Conservation (phyloP, 2,888 invertebrate genomes). For the Heteromurus nitidus region DNA sequence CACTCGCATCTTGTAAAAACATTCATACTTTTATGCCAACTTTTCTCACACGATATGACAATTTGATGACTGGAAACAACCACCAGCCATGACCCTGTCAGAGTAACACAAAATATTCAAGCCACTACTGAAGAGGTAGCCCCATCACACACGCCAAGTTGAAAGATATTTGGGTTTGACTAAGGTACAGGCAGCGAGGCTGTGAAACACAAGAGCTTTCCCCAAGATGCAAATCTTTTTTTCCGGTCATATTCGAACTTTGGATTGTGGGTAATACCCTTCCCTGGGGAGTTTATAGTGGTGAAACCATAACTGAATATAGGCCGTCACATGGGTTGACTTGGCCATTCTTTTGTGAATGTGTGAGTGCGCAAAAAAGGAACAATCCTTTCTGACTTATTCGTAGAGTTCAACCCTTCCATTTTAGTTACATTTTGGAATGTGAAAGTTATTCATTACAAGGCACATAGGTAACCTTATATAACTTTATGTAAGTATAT, state of each 20-base stretch:
- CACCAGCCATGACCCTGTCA: constrained; percentile 13
- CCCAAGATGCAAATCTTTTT: constrained; percentile 15
- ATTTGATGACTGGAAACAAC: constrained; percentile 26
- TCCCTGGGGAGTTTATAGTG: constrained; percentile 2
- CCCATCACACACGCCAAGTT: background rate
- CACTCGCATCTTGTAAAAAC: background rate
- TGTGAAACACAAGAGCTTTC: too few species aligned
- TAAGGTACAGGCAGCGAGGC: too few species aligned
- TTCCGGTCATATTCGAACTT: background rate
- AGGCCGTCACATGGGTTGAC: background rate
- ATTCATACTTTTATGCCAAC: constrained; percentile 6
- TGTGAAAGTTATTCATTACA: background rate
- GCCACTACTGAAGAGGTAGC: background rate
- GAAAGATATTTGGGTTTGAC: too few species aligned
- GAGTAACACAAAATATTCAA: background rate
- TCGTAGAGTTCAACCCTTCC: background rate
- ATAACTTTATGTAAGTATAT: background rate
- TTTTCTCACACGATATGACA: constrained; percentile 13
- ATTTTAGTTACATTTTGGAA: background rate
- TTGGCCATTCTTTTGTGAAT: background rate
- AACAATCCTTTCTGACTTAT: background rate
- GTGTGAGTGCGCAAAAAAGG: background rate
- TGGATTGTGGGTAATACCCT: constrained; percentile 1
- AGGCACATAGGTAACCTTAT: background rate
- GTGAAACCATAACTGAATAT: constrained; percentile 1